Conservation (phyloP, 2,888 invertebrate species). For the Acronicta aceris region DNA sequence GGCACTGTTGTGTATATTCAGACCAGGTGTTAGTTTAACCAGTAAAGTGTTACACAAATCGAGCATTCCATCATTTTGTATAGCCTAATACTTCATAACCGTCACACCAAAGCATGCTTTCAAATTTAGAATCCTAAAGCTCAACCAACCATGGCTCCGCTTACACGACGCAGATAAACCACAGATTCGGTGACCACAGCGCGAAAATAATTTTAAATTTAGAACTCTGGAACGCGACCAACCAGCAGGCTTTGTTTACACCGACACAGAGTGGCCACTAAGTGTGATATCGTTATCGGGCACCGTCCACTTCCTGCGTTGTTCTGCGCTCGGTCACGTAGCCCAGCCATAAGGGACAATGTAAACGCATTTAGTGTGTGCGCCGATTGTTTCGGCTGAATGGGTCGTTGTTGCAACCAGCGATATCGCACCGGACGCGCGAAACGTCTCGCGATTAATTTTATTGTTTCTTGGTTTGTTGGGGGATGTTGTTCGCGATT, state of each 20-base stretch:
- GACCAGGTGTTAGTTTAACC: neutral
- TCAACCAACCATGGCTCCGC: neutral
- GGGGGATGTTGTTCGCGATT: conserved; percentile 32
- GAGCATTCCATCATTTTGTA: conserved; percentile 2
- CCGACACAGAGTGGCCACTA: conserved; percentile 50
- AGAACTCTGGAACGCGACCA: conserved; percentile 28
- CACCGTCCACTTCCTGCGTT: conserved; percentile 65
- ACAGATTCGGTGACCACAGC: conserved; percentile 1
- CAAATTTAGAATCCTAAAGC: neutral
- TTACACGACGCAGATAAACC: neutral
- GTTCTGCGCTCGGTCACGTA: conserved; percentile 68
- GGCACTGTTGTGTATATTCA: neutral
- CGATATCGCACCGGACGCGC: conserved; percentile 69
- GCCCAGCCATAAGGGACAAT: conserved; percentile 64
- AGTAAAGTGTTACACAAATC: conserved; percentile 1
- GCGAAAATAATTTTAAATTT: conserved; percentile 35
- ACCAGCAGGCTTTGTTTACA: conserved; percentile 53
- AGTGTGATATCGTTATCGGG: conserved; percentile 70
- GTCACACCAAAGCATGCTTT: neutral
- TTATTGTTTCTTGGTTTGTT: conserved; percentile 62
- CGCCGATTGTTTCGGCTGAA: conserved; percentile 59
- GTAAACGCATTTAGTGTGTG: conserved; percentile 62
- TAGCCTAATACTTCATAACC: conserved; percentile 8
- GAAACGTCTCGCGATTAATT: conserved; percentile 56
- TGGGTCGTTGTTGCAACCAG: conserved; percentile 55